phyloP scores from a whole-genome alignment of 2,888 invertebrate species.

The Cerastis leucographa region DNA sequence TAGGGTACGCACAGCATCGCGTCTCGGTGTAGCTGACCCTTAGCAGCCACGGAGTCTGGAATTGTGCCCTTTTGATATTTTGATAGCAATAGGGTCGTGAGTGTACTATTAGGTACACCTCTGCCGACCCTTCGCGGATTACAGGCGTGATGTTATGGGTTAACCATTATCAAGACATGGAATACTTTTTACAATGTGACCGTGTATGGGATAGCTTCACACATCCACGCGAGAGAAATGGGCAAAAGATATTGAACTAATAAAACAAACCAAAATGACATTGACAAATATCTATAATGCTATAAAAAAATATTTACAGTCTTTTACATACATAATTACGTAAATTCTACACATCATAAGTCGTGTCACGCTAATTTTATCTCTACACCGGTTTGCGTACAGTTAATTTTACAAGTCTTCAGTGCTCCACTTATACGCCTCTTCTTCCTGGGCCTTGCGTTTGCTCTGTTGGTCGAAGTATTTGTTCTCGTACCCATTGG shows the following conservation, averaged over 20 bases:
- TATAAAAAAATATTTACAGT: slow-evolving; percentile 64
- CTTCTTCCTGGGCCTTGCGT: slow-evolving; percentile 94
- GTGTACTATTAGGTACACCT: no score
- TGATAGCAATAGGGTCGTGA: no score
- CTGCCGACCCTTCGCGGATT: no score
- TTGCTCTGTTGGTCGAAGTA: slow-evolving; percentile 95
- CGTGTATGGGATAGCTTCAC: background rate
- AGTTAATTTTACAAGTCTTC: slow-evolving; percentile 95
- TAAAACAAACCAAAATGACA: slow-evolving; percentile 14
- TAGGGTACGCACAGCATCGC: no score
- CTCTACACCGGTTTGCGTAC: slow-evolving; percentile 1
- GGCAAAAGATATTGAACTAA: background rate
- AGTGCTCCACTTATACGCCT: slow-evolving; percentile 98
- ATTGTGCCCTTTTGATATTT: no score
- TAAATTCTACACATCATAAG: slow-evolving; percentile 27
- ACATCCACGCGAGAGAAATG: no score
- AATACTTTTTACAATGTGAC: no score
- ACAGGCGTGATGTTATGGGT: no score
- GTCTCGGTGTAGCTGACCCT: no score
- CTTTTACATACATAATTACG: slow-evolving; percentile 46
- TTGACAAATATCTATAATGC: slow-evolving; percentile 49
- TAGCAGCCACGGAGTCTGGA: no score
- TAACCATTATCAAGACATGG: no score
- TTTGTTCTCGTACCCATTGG: slow-evolving; percentile 98
- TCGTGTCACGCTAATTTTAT: slow-evolving; percentile 31